phyloP scores from a whole-genome alignment of 2,888 invertebrate species.

The Andrena praecox region DNA sequence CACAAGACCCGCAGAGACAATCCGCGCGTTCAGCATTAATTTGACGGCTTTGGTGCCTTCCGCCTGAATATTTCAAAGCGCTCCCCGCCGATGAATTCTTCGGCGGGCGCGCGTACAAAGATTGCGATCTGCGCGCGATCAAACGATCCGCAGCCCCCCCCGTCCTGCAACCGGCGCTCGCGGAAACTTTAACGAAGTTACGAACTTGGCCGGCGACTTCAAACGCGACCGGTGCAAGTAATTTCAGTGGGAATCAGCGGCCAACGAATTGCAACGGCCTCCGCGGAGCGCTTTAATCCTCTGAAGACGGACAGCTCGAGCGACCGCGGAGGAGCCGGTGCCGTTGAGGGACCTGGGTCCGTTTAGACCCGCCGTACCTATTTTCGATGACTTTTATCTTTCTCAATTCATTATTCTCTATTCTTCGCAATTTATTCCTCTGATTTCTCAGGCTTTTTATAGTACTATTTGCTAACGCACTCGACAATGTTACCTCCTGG shows the following conservation, averaged over 20 bases:
- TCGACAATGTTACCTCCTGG: too few species aligned
- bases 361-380: too few species aligned
- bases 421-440: too few species aligned
- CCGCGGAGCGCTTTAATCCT: not conserved
- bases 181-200: slow-evolving; percentile 6
- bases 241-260: slow-evolving; percentile 9
- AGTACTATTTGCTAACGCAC: too few species aligned
- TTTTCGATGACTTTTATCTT: too few species aligned
- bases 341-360: too few species aligned
- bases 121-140: not conserved
- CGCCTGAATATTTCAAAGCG: slow-evolving; percentile 18
- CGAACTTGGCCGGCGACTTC: slow-evolving; percentile 18
- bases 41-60: not conserved
- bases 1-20: slow-evolving; percentile 22
- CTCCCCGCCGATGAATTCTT: not conserved
- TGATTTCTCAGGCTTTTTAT: too few species aligned
- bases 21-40: slow-evolving; percentile 25
- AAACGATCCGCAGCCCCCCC: not conserved
- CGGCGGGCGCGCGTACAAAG: not conserved
- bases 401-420: too few species aligned
- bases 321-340: too few species aligned
- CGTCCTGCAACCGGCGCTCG: not conserved
- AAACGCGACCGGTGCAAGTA: slow-evolving; percentile 5
- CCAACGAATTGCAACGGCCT: slow-evolving; percentile 3
- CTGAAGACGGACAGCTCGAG: too few species aligned